Conservation (phyloP, 2,113 vertebrate genomes). For the Penelope pileata region DNA sequence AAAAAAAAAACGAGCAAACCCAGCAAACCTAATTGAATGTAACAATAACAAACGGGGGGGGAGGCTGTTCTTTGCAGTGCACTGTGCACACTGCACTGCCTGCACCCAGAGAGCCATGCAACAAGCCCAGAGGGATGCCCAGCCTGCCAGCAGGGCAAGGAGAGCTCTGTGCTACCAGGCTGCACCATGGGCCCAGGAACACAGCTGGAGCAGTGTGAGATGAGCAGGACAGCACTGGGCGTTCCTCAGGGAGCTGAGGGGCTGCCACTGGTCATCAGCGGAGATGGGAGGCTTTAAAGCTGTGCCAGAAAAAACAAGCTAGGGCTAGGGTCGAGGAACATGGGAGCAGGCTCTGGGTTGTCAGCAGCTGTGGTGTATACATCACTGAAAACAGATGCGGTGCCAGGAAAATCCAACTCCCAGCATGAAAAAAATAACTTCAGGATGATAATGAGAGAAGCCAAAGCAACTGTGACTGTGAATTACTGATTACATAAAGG, state of each 20-base stretch:
- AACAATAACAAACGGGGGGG: not conserved
- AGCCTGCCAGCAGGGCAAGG: not conserved
- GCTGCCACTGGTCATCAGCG: not conserved
- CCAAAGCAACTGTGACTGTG: not conserved
- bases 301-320: constrained; percentile 64
- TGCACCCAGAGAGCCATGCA: not conserved
- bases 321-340: constrained; percentile 51
- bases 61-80: not conserved
- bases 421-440: constrained; percentile 60
- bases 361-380: constrained; percentile 61
- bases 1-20: constrained; percentile 10
- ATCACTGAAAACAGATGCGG: constrained; percentile 50
- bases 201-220: constrained; percentile 11
- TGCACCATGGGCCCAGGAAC: not conserved
- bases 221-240: constrained; percentile 32
- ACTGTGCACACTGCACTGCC: not conserved
- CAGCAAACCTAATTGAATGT: not conserved
- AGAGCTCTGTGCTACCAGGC: constrained; percentile 6
- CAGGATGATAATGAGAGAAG: constrained; percentile 46
- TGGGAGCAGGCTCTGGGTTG: constrained; percentile 55
- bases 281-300: constrained; percentile 39
- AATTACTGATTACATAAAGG: constrained; percentile 14
- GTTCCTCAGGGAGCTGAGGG: constrained; percentile 28
- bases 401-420: constrained; percentile 69
- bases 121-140: not conserved